Conservation (phyloP, 2,888 invertebrate genomes). For the Drosophila fulvimacula region DNA sequence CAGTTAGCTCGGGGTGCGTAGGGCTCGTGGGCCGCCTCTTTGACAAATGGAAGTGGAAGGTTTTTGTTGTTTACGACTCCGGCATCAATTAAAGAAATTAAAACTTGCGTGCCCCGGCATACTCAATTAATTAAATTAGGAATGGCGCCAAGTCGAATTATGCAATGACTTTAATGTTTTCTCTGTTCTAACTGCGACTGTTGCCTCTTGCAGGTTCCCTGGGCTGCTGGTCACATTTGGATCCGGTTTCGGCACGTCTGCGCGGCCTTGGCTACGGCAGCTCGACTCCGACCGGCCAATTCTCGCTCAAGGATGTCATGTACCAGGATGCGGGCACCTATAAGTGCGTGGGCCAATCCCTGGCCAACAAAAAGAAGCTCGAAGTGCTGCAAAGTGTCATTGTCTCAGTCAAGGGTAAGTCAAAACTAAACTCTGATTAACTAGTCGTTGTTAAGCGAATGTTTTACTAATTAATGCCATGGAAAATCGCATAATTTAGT, state of each 20-base stretch:
- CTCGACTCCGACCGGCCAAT: conserved; percentile 86
- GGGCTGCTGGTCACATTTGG: conserved; percentile 88
- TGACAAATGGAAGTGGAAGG: conserved; percentile 41
- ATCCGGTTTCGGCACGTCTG: conserved; percentile 86
- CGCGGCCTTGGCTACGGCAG: conserved; percentile 87
- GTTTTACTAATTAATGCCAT: neutral
- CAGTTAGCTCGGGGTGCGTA: neutral
- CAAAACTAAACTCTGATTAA: neutral
- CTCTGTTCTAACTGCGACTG: conserved; percentile 9
- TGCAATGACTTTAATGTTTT: conserved; percentile 40
- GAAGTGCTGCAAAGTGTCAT: conserved; percentile 86
- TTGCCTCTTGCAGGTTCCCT: conserved; percentile 85
- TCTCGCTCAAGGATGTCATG: conserved; percentile 89
- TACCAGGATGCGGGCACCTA: conserved; percentile 92
- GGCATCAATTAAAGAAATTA: conserved; percentile 83
- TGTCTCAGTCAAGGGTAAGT: conserved; percentile 86
- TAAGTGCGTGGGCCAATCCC: conserved; percentile 87
- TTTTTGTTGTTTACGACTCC: conserved; percentile 49
- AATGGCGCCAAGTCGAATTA: conserved; percentile 51
- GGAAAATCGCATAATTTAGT: neutral
- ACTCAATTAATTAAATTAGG: conserved; percentile 81
- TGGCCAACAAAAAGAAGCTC: conserved; percentile 85
- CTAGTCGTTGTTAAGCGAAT: neutral
- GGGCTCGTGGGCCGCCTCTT: conserved; percentile 1
- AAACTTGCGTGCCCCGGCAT: conserved; percentile 65